Evolutionary conservation across 2,113 vertebrate genomes (phyloP).

Genomic region (Poicephalus gulielmi): DNA sequence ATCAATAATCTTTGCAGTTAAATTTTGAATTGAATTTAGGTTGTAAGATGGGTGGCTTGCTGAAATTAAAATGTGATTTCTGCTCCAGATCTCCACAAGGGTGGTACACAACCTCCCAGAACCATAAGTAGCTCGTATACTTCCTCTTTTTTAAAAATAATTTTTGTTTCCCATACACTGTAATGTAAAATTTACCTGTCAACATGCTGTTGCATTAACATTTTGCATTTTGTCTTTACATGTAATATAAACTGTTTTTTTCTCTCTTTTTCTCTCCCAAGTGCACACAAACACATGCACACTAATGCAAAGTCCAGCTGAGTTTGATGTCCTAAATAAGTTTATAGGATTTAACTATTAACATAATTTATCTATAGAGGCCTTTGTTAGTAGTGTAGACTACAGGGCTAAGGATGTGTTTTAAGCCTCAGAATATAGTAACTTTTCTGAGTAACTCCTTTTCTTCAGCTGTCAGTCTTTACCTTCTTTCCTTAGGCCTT

Average conservation of each 20-base stretch:
- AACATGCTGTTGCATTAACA: fast-evolving
- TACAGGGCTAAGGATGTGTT: not conserved
- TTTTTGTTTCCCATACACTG: not conserved
- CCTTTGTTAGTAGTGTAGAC: not conserved
- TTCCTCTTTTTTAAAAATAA: not conserved
- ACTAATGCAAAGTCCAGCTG: not conserved
- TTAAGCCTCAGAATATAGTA: not conserved
- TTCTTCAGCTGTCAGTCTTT: not conserved
- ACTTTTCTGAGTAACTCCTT: not conserved
- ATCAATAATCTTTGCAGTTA: not conserved
- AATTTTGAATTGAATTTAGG: not conserved
- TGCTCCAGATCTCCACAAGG: not conserved
- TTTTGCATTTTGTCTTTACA: not conserved
- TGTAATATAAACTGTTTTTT: fast-evolving
- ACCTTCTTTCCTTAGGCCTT: not conserved
- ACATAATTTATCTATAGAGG: not conserved
- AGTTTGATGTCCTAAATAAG: not conserved
- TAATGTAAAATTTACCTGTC: not conserved
- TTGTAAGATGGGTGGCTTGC: not conserved
- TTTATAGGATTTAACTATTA: not conserved
- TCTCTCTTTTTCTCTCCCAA: not conserved
- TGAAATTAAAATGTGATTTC: not conserved
- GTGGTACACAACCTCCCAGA: not conserved
- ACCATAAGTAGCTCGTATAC: not conserved
- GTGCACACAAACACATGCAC: not conserved